Conservation (phyloP, 2,797 vertebrate genomes). For the Paramormyrops hopkinsi region DNA sequence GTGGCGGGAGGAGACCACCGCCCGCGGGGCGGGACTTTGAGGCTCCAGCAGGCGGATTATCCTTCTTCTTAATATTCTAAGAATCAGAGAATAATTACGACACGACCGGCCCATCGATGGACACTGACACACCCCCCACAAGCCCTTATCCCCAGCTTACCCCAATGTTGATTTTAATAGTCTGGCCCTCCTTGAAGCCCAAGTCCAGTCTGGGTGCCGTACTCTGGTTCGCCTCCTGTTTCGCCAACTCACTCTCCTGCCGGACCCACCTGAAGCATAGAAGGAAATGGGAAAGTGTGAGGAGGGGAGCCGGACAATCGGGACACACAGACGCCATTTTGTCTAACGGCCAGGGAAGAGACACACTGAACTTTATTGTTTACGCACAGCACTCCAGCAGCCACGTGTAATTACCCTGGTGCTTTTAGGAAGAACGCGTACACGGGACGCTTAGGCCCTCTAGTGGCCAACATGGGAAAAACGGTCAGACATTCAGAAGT, state of each 20-base stretch:
- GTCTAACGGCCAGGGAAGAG: not conserved
- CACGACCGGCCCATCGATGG: not conserved
- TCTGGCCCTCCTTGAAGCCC: constrained; percentile 95
- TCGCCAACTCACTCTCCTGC: constrained; percentile 84
- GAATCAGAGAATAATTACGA: not conserved
- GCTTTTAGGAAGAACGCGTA: not conserved
- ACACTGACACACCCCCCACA: not conserved
- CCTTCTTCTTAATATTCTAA: constrained; percentile 89
- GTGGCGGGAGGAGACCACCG: constrained; percentile 74
- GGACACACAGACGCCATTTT: not conserved
- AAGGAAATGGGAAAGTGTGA: not conserved
- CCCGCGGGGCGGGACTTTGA: constrained; percentile 52
- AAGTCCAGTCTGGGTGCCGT: constrained; percentile 81
- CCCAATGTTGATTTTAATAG: constrained; percentile 92
- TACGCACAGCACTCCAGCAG: not conserved
- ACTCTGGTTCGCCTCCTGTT: constrained; percentile 67
- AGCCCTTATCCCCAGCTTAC: constrained; percentile 56
- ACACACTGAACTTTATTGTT: not conserved
- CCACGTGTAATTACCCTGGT: not conserved
- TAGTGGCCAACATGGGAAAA: not conserved
- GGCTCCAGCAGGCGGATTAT: constrained; percentile 43
- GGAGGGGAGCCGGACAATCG: not conserved
- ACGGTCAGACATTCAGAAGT: not conserved
- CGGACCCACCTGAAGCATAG: constrained; percentile 79
- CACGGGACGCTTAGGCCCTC: not conserved